Evolutionary conservation across 2,797 vertebrate genomes (phyloP), one percentile per base, ranked within the genome.

Genomic region (Macropodus opercularis): DNA sequence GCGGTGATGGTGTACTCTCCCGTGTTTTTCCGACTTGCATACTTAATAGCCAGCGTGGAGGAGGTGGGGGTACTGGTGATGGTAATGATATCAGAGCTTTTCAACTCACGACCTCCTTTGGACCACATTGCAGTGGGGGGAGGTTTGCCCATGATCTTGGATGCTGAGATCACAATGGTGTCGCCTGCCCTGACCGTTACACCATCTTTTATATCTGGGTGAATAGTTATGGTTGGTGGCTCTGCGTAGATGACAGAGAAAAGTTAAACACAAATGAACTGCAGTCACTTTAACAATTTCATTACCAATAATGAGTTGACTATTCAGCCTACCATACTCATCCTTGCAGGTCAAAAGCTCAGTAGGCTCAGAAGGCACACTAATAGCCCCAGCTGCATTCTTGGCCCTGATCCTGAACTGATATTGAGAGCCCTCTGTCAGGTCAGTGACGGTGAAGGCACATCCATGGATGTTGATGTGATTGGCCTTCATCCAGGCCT

Each of bases 401-500:
- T 94, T 98, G 46, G 97, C 98, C 86, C 94, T 94, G 79, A 99
- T 93, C 93, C 95, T 95, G 85, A 99, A 99, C 78, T 98, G 93
- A 40, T 94, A 96, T 87, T 95, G 97, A 74, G 92, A 89, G 70
- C 95, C 95, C 76, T 99, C 98, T 34, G 65, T 86, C 63, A 99
- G 92, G 72, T 99, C 98, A 65, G 95, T 91, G 44, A 98, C 95
- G 14, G 97, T 99, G 85, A 92, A 99, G 36, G 95, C 98, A 87
- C 97, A 99, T 52, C 93, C 91, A 68, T 94, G 96, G 79, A 99
- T 89, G 85, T 98, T 99, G 52, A 99, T 86, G 11, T 98, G 97
- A 75, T 99, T 98, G 63, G 97, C 97, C 85, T 99, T 99, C 79
- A 87, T 92, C 98, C 98, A 99, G 49, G 92, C 59, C 83, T 98